These are phyloP conservation scores for Anoura caudifer DNA, from an alignment of 2,113 vertebrate species.

Conservation along the genomic window DNA sequence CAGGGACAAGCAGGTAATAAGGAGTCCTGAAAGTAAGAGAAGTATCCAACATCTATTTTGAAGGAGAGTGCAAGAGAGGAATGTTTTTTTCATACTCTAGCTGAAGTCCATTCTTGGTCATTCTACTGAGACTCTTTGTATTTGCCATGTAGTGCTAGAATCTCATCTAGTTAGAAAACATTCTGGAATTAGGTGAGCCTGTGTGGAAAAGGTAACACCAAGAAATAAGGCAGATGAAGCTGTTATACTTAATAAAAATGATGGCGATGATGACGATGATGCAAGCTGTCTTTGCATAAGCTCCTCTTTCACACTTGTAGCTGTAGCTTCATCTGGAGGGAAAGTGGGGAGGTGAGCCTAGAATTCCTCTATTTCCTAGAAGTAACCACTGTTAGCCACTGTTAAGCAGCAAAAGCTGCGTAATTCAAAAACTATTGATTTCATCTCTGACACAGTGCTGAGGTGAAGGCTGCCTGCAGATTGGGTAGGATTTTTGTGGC, in stretches of 20 bases:
- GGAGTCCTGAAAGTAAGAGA: background rate
- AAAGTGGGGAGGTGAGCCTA: background rate
- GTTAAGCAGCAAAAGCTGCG: background rate
- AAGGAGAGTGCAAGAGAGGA: background rate
- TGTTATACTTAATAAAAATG: background rate
- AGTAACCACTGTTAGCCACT: background rate
- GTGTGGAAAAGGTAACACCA: background rate
- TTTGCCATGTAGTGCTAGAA: background rate
- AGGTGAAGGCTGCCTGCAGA: background rate
- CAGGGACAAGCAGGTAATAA: background rate
- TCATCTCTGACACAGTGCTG: background rate
- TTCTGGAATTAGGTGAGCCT: background rate
- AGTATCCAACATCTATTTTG: background rate
- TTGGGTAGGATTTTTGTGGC: background rate
- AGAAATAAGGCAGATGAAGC: background rate
- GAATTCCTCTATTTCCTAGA: background rate
- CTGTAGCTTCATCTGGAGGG: constrained; percentile 37
- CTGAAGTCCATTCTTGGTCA: background rate
- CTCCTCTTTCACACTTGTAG: background rate
- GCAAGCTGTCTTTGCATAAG: background rate
- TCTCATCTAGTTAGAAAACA: background rate
- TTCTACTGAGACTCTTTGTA: background rate
- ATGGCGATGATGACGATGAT: too few relatives aligned
- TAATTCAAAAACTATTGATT: background rate
- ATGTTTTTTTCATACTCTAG: background rate